These are phyloP conservation scores for Gasterosteus nipponicus DNA, from an alignment of 2,113 vertebrate species.

Conservation along the genomic window DNA sequence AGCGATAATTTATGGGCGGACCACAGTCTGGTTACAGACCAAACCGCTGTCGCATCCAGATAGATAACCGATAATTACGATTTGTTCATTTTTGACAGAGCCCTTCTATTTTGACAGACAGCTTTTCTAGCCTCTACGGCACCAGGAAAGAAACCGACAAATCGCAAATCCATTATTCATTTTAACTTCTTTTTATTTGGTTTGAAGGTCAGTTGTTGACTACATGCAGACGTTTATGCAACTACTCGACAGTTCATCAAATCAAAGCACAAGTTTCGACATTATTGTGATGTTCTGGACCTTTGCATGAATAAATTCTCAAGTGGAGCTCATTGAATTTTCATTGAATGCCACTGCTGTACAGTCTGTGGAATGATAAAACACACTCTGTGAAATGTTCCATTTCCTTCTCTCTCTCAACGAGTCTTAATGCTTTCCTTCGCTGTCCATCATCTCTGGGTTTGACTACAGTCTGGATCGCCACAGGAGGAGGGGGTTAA, in stretches of 20 bases:
- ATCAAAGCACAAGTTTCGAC: not conserved
- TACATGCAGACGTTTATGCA: not conserved
- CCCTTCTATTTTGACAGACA: no score
- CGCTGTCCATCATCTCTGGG: constrained; percentile 56
- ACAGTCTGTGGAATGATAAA: not conserved
- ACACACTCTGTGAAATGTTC: not conserved
- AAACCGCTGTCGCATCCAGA: no score
- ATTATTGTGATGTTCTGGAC: not conserved
- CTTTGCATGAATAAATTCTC: not conserved
- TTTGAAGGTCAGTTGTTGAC: not conserved
- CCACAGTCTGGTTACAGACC: no score
- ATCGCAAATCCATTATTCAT: not conserved
- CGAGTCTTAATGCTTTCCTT: constrained; percentile 50
- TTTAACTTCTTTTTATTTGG: not conserved
- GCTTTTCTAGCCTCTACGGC: no score
- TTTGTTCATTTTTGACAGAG: no score
- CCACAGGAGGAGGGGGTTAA: constrained; percentile 55
- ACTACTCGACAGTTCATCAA: not conserved
- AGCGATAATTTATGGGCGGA: no score
- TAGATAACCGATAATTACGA: no score
- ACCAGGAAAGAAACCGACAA: no score
- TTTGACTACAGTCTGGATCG: constrained; percentile 46
- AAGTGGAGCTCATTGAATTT: not conserved
- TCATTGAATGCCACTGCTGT: not conserved
- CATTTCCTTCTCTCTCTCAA: constrained; percentile 23